phyloP scores from a whole-genome alignment of 35 echinoderm and acorn worm genomes.

The Ophioderma brevispina region DNA sequence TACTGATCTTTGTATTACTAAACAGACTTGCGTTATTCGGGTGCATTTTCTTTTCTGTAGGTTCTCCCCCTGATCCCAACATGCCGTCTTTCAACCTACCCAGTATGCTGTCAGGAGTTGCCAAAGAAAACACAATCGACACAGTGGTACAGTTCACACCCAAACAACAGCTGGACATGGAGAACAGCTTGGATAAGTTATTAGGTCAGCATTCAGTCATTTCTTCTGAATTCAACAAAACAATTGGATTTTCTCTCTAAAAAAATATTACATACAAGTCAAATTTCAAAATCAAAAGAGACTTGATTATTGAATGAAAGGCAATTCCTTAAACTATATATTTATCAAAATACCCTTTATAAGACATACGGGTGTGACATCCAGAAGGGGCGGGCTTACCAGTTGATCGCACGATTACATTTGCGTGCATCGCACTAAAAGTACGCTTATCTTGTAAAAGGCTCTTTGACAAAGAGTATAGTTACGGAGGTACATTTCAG shows the following conservation, averaged over 20 bases:
- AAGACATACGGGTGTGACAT: no score
- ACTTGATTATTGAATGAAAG: no score
- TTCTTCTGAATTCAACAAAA: background rate
- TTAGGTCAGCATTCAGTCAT: slow-evolving; percentile 44
- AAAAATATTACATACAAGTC: no score
- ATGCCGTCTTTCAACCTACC: slow-evolving; percentile 74
- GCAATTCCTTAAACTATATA: no score
- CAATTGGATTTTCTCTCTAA: background rate
- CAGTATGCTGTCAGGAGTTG: slow-evolving; percentile 77
- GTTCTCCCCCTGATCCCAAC: background rate
- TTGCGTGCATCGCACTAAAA: no score
- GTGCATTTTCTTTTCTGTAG: background rate
- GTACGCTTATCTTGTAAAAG: no score
- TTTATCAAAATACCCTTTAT: no score
- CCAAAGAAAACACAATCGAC: slow-evolving; percentile 46
- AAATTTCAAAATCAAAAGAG: no score
- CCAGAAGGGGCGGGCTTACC: no score
- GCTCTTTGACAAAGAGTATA: no score
- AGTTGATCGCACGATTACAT: no score
- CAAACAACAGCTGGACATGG: slow-evolving; percentile 60
- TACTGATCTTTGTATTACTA: background rate
- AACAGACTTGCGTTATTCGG: background rate
- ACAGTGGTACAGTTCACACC: slow-evolving; percentile 18
- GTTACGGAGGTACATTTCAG: no score
- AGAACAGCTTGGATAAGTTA: slow-evolving; percentile 67